Evolutionary conservation across 2,113 vertebrate genomes (phyloP), one percentile per base, ranked within the genome.

Genomic region (Himantopus leucocephalus): DNA sequence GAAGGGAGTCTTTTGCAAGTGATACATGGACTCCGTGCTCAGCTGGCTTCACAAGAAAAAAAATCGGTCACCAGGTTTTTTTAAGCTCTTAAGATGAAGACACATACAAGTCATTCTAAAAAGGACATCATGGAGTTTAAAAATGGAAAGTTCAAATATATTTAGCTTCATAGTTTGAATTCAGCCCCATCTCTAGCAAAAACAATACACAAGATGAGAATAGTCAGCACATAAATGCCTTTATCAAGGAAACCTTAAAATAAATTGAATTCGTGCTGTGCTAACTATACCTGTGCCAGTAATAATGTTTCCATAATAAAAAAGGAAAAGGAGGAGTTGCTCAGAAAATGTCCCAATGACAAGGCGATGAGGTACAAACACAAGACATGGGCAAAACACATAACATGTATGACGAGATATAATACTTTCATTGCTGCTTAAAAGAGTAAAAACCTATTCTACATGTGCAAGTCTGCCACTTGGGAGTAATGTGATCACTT

Each of bases 231-330:
- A 22, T 30, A 74, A 58, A 32, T 53, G 14, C 20, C 26, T 78
- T 59, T 24, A 91, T 90, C 91, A 88, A 73, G 82, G 41, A 95
- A 87, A 94, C 23, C 11, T 81, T 86, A 60, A 78, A 87, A 92
- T 45, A 91, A 81, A 92, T 18, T 29, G 4, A 87, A 88, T 76
- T 66, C 11, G 20, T 72, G 71, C 71, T 66, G 83, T 2, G 0
- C 27, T 93, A 86, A 58, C 24, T 82, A 68, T 82, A 84, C 34
- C 45, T 37, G 32, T 81, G 64, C 68, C 85, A 96, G 64, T 79
- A 81, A 90, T 70, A 59, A 90, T 10, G 4, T 90, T 96, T 96
- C 78, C 70, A 47, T 73, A 93, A 68, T 23, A 35, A 35, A 67
- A 94, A 73, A 60, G 39, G 20, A 34, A 39, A 62, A 92, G 47